A percentile compares a stretch with the other conserved stretches of the same genome.
Evolutionary conservation across 1,140 invertebrate species (phyloP).

Genomic region (Tetragnatha versicolor): DNA sequence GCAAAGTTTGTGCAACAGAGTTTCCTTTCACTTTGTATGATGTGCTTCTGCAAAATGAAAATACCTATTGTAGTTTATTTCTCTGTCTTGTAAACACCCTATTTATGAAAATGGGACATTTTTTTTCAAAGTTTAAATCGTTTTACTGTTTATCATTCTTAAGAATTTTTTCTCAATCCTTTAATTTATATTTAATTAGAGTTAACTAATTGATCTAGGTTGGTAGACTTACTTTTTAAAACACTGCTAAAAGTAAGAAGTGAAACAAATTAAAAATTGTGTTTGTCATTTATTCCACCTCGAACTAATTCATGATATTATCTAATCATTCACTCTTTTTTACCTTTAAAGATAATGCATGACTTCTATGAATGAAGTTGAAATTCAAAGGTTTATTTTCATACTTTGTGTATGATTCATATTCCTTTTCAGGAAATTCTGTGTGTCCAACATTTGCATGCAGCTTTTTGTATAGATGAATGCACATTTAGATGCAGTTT

Average conservation of each 20-base stretch:
- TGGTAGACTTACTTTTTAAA: too few relatives aligned
- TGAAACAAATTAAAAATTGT: too few relatives aligned
- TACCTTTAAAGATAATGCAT: too few relatives aligned
- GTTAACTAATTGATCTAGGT: background rate
- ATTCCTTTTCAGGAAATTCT: constrained; percentile 20
- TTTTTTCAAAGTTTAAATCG: background rate
- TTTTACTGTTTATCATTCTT: background rate
- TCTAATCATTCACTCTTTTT: too few relatives aligned
- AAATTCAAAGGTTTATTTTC: background rate
- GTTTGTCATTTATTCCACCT: too few relatives aligned
- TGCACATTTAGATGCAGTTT: constrained; percentile 35
- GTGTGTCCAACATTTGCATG: constrained; percentile 3
- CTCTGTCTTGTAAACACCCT: background rate
- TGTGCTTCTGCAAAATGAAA: background rate
- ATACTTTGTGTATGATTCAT: too few relatives aligned
- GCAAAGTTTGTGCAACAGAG: background rate
- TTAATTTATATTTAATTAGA: background rate
- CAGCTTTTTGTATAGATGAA: constrained; percentile 25
- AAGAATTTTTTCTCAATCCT: background rate
- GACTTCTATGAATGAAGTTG: too few relatives aligned
- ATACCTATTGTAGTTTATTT: background rate
- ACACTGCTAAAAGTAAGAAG: too few relatives aligned
- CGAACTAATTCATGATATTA: too few relatives aligned
- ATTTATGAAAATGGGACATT: background rate
- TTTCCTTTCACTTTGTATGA: constrained; percentile 2